Evolutionary conservation across 2,888 invertebrate species (phyloP).

Genomic region (Tinea semifulvella): DNA sequence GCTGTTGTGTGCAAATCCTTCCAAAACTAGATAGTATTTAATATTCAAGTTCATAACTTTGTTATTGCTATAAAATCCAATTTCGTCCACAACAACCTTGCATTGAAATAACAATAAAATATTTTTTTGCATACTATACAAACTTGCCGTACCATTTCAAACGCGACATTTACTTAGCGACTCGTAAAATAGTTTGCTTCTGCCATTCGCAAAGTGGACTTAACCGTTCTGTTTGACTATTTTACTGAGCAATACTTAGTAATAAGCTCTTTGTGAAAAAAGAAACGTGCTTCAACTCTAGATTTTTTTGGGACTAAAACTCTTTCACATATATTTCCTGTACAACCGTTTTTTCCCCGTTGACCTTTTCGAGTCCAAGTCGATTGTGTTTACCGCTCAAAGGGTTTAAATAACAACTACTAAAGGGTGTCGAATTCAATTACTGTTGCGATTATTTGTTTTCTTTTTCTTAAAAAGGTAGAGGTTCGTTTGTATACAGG

Average conservation of each 20-base stretch:
- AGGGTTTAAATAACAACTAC: slow-evolving; percentile 17
- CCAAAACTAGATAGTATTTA: too few relatives aligned
- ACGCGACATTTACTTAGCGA: neutral
- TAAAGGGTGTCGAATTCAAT: slow-evolving; percentile 11
- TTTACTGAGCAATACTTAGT: slow-evolving; percentile 17
- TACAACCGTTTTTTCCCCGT: slow-evolving; percentile 31
- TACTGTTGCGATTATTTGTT: slow-evolving; percentile 1
- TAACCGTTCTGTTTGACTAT: slow-evolving; percentile 15
- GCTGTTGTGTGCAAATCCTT: too few relatives aligned
- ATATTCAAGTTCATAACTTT: too few relatives aligned
- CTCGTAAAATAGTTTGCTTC: neutral
- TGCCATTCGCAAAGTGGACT: neutral
- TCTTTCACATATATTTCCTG: slow-evolving; percentile 32
- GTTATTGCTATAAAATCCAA: too few relatives aligned
- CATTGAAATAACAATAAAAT: slow-evolving; percentile 4
- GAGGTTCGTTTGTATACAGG: neutral
- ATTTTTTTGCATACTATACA: neutral
- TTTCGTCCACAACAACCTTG: too few relatives aligned
- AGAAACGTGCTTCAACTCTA: slow-evolving; percentile 23
- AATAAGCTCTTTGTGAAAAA: slow-evolving; percentile 13
- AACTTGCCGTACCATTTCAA: slow-evolving; percentile 3
- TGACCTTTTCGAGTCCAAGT: slow-evolving; percentile 28
- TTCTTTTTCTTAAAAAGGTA: neutral
- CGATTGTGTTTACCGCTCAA: slow-evolving; percentile 21
- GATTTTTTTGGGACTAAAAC: slow-evolving; percentile 25